phyloP scores from a whole-genome alignment of 1,140 invertebrate species.

The Bombus confusus region DNA sequence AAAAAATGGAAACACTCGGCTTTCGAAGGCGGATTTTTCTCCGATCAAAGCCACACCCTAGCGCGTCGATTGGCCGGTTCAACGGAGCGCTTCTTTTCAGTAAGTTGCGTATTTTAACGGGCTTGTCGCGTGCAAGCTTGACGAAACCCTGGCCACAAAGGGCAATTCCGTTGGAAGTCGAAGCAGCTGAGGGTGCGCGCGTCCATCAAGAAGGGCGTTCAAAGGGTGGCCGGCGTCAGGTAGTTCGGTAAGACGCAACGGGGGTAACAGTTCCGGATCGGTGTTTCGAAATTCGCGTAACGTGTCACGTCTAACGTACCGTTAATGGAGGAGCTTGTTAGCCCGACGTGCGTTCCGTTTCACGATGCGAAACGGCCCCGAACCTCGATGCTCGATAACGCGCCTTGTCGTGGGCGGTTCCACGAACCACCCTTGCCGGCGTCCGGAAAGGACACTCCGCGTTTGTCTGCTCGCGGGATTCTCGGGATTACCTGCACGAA shows the following conservation, averaged over 20 bases:
- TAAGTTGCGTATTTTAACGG: not conserved
- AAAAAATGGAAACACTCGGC: too few relatives aligned
- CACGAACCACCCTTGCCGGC: slow-evolving; percentile 44
- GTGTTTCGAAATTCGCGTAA: slow-evolving; percentile 75
- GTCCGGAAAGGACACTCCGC: slow-evolving; percentile 48
- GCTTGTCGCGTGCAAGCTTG: slow-evolving; percentile 14
- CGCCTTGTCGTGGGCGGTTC: slow-evolving; percentile 66
- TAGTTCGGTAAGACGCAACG: slow-evolving; percentile 69
- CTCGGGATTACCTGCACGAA: slow-evolving; percentile 16
- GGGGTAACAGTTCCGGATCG: slow-evolving; percentile 63
- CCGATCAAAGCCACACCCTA: too few relatives aligned
- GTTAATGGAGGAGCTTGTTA: slow-evolving; percentile 79
- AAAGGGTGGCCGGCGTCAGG: slow-evolving; percentile 34
- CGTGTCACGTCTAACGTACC: slow-evolving; percentile 79
- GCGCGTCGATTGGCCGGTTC: too few relatives aligned
- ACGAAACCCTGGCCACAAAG: slow-evolving; percentile 19
- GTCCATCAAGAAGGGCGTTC: slow-evolving; percentile 42
- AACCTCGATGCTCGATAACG: slow-evolving; percentile 54
- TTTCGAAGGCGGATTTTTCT: too few relatives aligned
- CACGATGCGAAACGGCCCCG: slow-evolving; percentile 58
- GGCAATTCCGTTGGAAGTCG: slow-evolving; percentile 1
- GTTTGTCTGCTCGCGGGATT: slow-evolving; percentile 58
- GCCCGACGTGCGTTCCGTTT: slow-evolving; percentile 67
- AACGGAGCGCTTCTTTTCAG: not conserved
- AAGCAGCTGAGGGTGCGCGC: not conserved